A percentile compares a stretch with the other conserved stretches of the same genome.
These are phyloP conservation scores for Bambusicola thoracicus DNA, from an alignment of 2,113 vertebrate species.

Conservation along the genomic window DNA sequence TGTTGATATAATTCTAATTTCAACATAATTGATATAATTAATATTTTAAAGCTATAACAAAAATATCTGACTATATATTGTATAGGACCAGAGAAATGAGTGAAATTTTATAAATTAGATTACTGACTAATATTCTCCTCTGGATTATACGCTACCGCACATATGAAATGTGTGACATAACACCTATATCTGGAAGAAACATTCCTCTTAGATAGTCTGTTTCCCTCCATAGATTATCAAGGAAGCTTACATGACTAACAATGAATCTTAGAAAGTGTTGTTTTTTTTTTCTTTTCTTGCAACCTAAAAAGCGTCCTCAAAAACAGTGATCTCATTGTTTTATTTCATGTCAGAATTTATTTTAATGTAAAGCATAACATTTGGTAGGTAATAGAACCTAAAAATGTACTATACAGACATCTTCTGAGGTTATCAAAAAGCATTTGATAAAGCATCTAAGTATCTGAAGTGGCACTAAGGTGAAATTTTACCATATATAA, in stretches of 20 bases:
- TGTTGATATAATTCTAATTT: not conserved
- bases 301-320: not conserved
- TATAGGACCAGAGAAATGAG: not conserved
- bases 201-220: not conserved
- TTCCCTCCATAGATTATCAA: not conserved
- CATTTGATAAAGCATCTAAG: not conserved
- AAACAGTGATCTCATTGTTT: not conserved
- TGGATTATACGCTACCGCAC: not conserved
- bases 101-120: not conserved
- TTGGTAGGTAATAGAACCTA: not conserved
- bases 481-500: not conserved
- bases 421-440: not conserved
- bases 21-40: not conserved
- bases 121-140: not conserved
- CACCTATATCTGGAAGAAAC: not conserved
- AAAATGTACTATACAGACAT: not conserved
- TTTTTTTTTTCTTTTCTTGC: not conserved
- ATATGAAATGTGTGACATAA: not conserved
- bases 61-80: not conserved
- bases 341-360: not conserved
- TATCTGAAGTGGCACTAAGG: not conserved
- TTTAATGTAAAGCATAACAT: not conserved
- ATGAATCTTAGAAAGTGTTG: not conserved
- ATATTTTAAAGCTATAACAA: not conserved
- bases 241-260: not conserved